Evolutionary conservation across 23 tunicate genomes (phyloP), one percentile per base, ranked within the genome.

Genomic region (Trididemnum miniatum): DNA sequence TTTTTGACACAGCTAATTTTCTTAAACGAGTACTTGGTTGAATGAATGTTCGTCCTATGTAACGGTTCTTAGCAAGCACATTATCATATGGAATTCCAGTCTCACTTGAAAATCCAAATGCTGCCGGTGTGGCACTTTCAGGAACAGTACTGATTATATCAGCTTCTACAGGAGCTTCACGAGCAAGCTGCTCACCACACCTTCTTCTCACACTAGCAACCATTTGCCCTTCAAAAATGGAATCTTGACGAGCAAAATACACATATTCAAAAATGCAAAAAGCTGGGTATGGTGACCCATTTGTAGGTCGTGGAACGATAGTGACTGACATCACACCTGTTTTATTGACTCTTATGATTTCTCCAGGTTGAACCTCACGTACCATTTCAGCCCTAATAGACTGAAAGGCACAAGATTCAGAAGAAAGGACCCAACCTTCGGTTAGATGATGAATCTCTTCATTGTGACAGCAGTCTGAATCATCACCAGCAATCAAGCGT

Each of bases 71-170:
- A 0, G 97, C 97, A 25, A 91, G 75, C 4, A 91, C 97, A 35
- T 91, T 89, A 33, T 85, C 84, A 80, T 71, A 91, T 18, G 90
- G 90, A 18, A 91, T 76, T 0, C 87, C 91, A 12, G 80, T 23
- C 44, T 76, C 76, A 0, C 35, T 36, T 0, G 97, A 65, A 78
- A 65, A 91, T 0, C 97, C 97, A 57, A 80, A 71, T 0, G 97
- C 97, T 23, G 97, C 90, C n/a, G 97, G 97, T 28, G 97, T 91
- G 4, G 97, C 90, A 64, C 97, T 91, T 66, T 91, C 91, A 0
- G 97, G 97, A 39, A 91, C 97, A 4, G 97, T 81, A 80, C 97
- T 86, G 22, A 91, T 82, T 9, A 91, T 32, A 51, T 91, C 97
- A 20, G 97, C 97, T 49, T 81, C 81, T 1, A 91, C 87, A 0